phyloP scores from a whole-genome alignment of 2,888 invertebrate species.

The Tachina lurida region DNA sequence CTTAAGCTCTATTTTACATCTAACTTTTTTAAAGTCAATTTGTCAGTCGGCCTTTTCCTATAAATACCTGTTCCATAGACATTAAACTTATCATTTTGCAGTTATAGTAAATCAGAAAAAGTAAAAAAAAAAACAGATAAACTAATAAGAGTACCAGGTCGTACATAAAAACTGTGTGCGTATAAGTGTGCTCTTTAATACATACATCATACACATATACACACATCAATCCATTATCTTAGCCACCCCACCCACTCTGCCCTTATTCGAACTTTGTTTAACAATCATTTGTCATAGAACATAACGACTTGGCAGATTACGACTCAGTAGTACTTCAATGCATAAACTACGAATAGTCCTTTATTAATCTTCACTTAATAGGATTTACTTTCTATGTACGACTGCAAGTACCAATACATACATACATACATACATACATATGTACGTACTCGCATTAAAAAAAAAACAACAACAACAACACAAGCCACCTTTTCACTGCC shows the following conservation, averaged over 20 bases:
- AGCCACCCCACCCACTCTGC: not conserved
- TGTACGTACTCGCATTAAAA: not conserved
- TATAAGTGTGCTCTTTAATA: not conserved
- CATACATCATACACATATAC: not conserved
- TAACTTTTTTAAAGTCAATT: not conserved
- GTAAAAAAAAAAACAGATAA: conserved; percentile 31
- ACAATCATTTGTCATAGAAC: conserved; percentile 68
- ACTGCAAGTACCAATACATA: not conserved
- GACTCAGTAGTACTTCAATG: conserved; percentile 33
- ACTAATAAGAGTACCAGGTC: conserved; percentile 43
- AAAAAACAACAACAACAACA: not conserved
- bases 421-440: not conserved
- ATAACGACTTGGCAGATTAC: conserved; percentile 60
- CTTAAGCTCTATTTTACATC: not conserved
- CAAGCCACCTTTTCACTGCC: conserved; percentile 19
- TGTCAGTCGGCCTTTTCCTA: not conserved
- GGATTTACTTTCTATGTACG: conserved; percentile 49
- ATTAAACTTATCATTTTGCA: conserved; percentile 65
- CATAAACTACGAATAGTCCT: conserved; percentile 45
- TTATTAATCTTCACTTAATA: conserved; percentile 67
- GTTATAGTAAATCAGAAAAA: conserved; percentile 63
- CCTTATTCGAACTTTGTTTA: conserved; percentile 49
- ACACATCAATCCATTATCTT: conserved; percentile 1
- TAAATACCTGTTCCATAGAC: conserved; percentile 23
- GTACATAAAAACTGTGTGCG: not conserved